A percentile compares a stretch with the other conserved stretches of the same genome.
These are phyloP conservation scores for Cherax destructor DNA, from an alignment of 1,140 invertebrate genomes.

Conservation along the genomic window DNA sequence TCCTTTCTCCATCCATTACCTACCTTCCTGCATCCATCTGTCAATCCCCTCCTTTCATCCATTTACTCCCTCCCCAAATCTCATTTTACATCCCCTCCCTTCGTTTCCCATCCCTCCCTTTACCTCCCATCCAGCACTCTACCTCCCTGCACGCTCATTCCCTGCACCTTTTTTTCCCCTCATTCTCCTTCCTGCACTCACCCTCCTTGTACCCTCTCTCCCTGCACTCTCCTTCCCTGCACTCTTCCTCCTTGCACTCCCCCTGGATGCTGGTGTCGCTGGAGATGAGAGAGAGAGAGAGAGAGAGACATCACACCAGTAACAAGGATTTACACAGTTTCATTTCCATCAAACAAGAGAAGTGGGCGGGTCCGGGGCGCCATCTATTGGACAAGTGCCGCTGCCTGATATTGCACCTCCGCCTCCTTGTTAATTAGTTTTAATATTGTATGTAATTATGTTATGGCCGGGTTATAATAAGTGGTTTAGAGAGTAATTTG, in stretches of 20 bases:
- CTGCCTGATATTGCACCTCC: background rate
- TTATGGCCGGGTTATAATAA: background rate
- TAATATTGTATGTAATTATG: constrained; percentile 1
- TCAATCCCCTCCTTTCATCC: no score
- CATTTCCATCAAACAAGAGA: background rate
- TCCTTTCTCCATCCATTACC: no score
- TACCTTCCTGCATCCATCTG: no score
- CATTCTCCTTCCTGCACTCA: background rate
- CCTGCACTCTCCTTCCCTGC: background rate
- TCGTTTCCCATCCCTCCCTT: background rate
- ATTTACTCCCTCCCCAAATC: no score
- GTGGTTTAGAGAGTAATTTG: background rate
- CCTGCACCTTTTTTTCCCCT: background rate
- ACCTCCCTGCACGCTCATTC: background rate
- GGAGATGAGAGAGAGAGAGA: background rate
- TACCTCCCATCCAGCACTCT: no score
- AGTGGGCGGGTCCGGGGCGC: background rate
- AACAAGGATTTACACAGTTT: constrained; percentile 4
- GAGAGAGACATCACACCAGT: background rate
- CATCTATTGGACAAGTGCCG: background rate
- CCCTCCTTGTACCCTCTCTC: background rate
- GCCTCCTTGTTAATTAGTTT: background rate
- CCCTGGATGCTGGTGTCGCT: background rate
- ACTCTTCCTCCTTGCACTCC: background rate
- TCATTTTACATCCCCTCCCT: background rate